A percentile compares a stretch with the other conserved stretches of the same genome.
phyloP scores from a whole-genome alignment of 2,888 invertebrate genomes.

The Rhamnusium bicolor region DNA sequence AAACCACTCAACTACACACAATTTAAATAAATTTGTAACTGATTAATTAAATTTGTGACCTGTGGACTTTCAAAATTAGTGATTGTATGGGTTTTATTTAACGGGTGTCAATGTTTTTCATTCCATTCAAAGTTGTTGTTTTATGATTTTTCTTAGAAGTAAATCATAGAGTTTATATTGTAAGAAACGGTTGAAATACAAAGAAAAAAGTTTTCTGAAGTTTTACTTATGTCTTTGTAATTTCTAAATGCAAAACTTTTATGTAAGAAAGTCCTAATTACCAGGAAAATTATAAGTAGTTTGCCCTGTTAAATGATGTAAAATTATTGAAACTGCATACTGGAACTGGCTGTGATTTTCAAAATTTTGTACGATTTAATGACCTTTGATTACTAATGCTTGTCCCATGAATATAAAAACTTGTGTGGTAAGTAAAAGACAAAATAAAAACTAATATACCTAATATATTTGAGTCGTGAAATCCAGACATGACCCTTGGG shows the following conservation, averaged over 20 bases:
- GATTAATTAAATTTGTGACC: conserved; percentile 23
- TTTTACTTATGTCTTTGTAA: neutral
- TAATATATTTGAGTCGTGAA: too few relatives aligned
- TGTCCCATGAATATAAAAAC: too few relatives aligned
- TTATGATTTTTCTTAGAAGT: conserved; percentile 14
- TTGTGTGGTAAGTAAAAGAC: too few relatives aligned
- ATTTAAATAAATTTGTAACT: conserved; percentile 53
- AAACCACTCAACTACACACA: conserved; percentile 67
- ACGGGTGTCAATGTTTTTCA: conserved; percentile 19
- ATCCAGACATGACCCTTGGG: too few relatives aligned
- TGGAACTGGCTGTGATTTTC: too few relatives aligned
- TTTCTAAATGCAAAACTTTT: neutral
- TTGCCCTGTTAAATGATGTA: too few relatives aligned
- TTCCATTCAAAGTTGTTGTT: conserved; percentile 24
- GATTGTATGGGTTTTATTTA: conserved; percentile 15
- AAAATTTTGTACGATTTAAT: too few relatives aligned
- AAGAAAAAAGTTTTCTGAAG: neutral
- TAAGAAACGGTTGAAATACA: conserved; percentile 19
- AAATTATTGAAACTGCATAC: too few relatives aligned
- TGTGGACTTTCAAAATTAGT: conserved; percentile 11
- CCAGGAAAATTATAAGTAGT: too few relatives aligned
- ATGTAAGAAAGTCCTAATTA: too few relatives aligned
- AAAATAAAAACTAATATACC: too few relatives aligned
- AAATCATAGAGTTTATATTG: conserved; percentile 22
- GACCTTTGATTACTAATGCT: too few relatives aligned